phyloP scores from a whole-genome alignment of 2,888 invertebrate genomes.

The Drosophila kanekoi region DNA sequence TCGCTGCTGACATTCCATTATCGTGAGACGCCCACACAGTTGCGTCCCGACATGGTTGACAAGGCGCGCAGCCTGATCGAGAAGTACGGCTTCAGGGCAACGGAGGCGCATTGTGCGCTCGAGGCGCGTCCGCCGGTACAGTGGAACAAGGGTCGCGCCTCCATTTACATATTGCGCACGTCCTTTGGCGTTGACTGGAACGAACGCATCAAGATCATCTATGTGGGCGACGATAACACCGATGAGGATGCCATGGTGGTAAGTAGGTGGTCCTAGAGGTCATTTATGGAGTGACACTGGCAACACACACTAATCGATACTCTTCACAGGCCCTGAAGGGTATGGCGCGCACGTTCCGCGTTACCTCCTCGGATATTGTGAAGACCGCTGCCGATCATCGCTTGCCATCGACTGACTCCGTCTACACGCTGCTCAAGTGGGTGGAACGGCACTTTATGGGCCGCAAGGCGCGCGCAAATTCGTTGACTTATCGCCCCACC shows the following conservation, averaged over 20 bases:
- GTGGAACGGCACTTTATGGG: slow-evolving; percentile 93
- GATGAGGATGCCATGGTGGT: slow-evolving; percentile 97
- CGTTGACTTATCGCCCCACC: slow-evolving; percentile 88
- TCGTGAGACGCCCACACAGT: slow-evolving; percentile 91
- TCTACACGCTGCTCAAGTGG: slow-evolving; percentile 95
- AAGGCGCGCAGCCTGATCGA: slow-evolving; percentile 90
- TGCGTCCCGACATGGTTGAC: slow-evolving; percentile 89
- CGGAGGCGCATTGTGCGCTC: slow-evolving; percentile 93
- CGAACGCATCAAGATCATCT: slow-evolving; percentile 94
- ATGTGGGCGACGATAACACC: slow-evolving; percentile 94
- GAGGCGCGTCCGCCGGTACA: slow-evolving; percentile 96
- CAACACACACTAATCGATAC: not conserved
- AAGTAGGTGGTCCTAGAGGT: slow-evolving; percentile 52
- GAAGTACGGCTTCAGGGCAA: slow-evolving; percentile 91
- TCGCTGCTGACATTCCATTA: slow-evolving; percentile 94
- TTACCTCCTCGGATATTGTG: slow-evolving; percentile 93
- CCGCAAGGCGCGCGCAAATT: slow-evolving; percentile 91
- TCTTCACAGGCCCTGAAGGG: slow-evolving; percentile 92
- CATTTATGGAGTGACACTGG: not conserved
- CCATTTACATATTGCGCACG: slow-evolving; percentile 94
- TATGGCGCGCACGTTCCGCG: slow-evolving; percentile 96
- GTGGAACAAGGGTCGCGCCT: slow-evolving; percentile 96
- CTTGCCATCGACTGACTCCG: slow-evolving; percentile 94
- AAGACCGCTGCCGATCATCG: slow-evolving; percentile 95
- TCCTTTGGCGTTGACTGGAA: slow-evolving; percentile 97